Evolutionary conservation across 1,140 invertebrate genomes (phyloP).

Genomic region (Ips typographus): DNA sequence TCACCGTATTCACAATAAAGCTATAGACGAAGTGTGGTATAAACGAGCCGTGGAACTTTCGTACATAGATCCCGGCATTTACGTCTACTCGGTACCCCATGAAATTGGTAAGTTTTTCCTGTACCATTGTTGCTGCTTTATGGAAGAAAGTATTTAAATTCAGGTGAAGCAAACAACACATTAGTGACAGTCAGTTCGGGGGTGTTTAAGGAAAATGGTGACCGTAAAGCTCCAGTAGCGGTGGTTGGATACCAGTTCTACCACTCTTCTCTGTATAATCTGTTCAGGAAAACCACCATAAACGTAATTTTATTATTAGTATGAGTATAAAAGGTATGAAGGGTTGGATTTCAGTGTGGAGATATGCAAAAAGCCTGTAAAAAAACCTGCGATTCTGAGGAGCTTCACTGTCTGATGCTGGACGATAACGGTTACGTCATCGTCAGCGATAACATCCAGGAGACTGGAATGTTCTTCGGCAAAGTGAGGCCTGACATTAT

Average conservation of each 20-base stretch:
- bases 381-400: conserved; percentile 68
- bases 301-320: conserved; percentile 50
- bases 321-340: neutral
- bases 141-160: neutral
- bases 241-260: conserved; percentile 91
- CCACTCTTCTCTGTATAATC: conserved; percentile 70
- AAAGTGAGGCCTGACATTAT: conserved; percentile 80
- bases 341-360: conserved; percentile 54
- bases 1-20: conserved; percentile 71
- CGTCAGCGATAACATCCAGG: conserved; percentile 68
- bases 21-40: conserved; percentile 94
- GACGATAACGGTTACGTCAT: conserved; percentile 90
- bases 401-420: conserved; percentile 80
- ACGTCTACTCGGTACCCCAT: conserved; percentile 86
- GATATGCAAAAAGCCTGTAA: conserved; percentile 56
- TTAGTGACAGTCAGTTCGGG: conserved; percentile 86
- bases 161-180: conserved; percentile 64
- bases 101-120: conserved; percentile 56
- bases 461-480: conserved; percentile 86
- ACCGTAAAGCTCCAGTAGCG: conserved; percentile 76
- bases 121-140: neutral
- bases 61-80: conserved; percentile 75
- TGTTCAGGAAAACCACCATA: conserved; percentile 79
- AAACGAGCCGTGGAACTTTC: conserved; percentile 88
- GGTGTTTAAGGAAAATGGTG: conserved; percentile 70